Percentiles rank a stretch among this genome's conserved stretches.
Evolutionary conservation across 2,113 vertebrate species (phyloP).

Genomic region (Amblyornis subalaris): DNA sequence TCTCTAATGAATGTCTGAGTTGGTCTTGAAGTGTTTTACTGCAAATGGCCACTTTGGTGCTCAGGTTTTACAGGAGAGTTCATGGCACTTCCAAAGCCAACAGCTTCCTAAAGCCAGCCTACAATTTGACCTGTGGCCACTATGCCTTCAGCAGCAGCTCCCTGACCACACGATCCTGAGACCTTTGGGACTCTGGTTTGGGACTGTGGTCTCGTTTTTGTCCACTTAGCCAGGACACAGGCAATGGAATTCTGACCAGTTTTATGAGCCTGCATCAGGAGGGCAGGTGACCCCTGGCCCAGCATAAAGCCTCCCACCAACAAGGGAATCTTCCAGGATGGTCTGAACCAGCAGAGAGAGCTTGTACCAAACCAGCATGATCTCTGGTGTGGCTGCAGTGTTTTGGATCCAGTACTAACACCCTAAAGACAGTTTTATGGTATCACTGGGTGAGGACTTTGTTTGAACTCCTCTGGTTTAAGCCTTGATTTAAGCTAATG

Average conservation of each 20-base stretch:
- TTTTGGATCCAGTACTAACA: background rate
- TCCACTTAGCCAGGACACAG: background rate
- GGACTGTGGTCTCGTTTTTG: background rate
- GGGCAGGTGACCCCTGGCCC: background rate
- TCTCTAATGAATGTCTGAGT: background rate
- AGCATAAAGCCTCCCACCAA: background rate
- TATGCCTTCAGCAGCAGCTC: background rate
- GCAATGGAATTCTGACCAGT: background rate
- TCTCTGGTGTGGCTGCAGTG: background rate
- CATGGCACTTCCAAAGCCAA: background rate
- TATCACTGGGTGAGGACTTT: conserved; percentile 20
- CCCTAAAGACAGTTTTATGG: conserved; percentile 13
- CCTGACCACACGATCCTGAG: fast-evolving
- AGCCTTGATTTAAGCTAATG: conserved; percentile 34
- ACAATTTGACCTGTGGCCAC: background rate
- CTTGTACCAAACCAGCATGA: background rate
- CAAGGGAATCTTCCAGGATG: background rate
- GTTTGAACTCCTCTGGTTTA: conserved; percentile 35
- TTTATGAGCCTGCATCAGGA: background rate
- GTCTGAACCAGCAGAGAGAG: background rate
- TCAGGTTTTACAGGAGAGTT: background rate
- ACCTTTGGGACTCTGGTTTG: background rate
- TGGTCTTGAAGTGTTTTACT: background rate
- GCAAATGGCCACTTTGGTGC: background rate
- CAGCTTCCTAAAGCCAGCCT: background rate